Evolutionary conservation across 2,113 vertebrate species (phyloP), one percentile per base, ranked within the genome.

Genomic region (Rhynchopsitta pachyrhyncha): DNA sequence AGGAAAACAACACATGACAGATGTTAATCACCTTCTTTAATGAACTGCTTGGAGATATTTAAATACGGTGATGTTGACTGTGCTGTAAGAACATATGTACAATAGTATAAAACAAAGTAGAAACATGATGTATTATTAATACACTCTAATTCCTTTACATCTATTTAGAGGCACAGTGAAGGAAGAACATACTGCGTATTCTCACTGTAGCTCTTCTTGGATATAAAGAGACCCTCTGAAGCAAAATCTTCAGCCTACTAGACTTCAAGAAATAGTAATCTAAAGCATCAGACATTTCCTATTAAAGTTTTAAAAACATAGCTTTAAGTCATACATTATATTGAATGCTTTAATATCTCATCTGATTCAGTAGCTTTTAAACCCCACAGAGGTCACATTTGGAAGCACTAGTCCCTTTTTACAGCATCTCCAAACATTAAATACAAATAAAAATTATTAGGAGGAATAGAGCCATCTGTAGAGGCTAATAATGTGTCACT

Each of bases 311-410:
- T 83, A 98, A 98, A 98, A 98, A 98, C 96, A 98, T 46, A 94
- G 97, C 95, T 98, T 97, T 97, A 97, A 98, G 97, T 97, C 97
- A 97, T 98, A 97, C 68, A 96, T 98, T 98, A 97, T 94, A 87
- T 20, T 94, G 97, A 97, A 96, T 14, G 63, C 95, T 97, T 96
- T 97, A 96, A 97, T 97, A 95, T 94, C 97, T 98, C 98, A 98
- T 98, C 96, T 97, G 97, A 98, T 97, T 98, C 98, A 97, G 96
- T 97, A 97, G 92, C 88, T 97, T 98, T 98, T 98, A 98, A 98
- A 96, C 97, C 97, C 97, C 98, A 98, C 97, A 97, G 97, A 98
- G 98, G 97, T 98, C 98, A 98, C 98, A 98, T 98, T 98, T 97
- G 92, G 97, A 97, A 97, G 96, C 95, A 98, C 95, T 85, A 92